Evolutionary conservation across 1,140 invertebrate genomes (phyloP).

Genomic region (Orius laevigatus): DNA sequence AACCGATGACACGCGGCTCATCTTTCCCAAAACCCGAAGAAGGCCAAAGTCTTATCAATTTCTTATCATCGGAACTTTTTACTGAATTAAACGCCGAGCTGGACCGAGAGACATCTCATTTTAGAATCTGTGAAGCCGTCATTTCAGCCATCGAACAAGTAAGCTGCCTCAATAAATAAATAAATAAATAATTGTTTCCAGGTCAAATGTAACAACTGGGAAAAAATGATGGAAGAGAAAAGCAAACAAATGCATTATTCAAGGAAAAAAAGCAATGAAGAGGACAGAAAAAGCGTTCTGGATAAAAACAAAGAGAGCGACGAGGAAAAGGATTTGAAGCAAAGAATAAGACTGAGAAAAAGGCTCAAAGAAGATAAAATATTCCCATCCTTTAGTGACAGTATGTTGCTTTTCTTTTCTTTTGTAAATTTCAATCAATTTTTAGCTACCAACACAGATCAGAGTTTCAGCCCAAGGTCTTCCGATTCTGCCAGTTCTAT

Average conservation of each 20-base stretch:
- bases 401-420: conserved; percentile 27
- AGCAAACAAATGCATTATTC: too few species aligned
- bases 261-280: too few species aligned
- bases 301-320: conserved; percentile 39
- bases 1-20: conserved; percentile 35
- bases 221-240: conserved; percentile 30
- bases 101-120: conserved; percentile 75
- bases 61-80: conserved; percentile 54
- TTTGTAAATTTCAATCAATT: not conserved
- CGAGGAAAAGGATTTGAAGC: conserved; percentile 46
- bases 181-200: conserved; percentile 14
- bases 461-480: conserved; percentile 33
- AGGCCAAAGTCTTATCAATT: conserved; percentile 58
- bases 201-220: conserved; percentile 31
- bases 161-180: conserved; percentile 15
- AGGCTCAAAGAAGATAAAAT: conserved; percentile 31
- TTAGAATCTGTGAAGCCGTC: conserved; percentile 67
- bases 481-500: conserved; percentile 30
- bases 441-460: conserved; percentile 8
- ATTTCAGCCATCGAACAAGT: conserved; percentile 67
- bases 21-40: conserved; percentile 44
- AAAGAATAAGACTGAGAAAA: conserved; percentile 40
- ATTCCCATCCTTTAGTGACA: conserved; percentile 27
- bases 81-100: conserved; percentile 54
- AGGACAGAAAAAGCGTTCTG: too few species aligned